Evolutionary conservation across 2,888 invertebrate genomes (phyloP), one percentile per base, ranked within the genome.

Genomic region (Synergus japonicus): DNA sequence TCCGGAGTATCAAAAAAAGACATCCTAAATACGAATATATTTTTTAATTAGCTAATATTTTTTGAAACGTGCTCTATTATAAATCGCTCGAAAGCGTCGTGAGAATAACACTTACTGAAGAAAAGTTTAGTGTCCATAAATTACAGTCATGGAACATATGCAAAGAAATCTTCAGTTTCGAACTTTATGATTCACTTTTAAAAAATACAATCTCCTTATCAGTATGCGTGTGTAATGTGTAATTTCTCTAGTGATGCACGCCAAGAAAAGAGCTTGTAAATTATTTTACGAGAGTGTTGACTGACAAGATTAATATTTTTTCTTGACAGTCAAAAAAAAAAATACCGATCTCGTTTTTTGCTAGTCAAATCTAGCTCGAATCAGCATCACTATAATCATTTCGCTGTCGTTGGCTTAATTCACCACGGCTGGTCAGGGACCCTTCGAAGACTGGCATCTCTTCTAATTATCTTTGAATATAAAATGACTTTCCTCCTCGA

Each of bases 401-500:
- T 49, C 69, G 29, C 13, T 69, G 46, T 29, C 29, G 29, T 46
- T 22, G 29, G 37, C n/a, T 73, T 73, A 54, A 54, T 73, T 73
- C 15, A n/a, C 37, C 54, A 37, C 37, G 10, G 49, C 9, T 73
- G 69, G 69, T 49, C 69, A 46, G 22, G 54, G 37, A 73, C 73
- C 73, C 49, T 73, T 73, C 73, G n/a, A 73, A 37, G 37, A 37
- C 73, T 73, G 29, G 73, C 73, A 73, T 73, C 73, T 37, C 73
- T 54, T 54, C 54, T 73, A 73, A 73, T 73, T 73, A 73, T 73
- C 73, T 73, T 73, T 73, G 73, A 73, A 73, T 73, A 73, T 54
- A 73, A 73, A 73, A 73, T 73, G 73, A 73, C 73, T 73, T 29
- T 22, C n/a, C 73, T 73, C 73, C 73, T 73, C 69, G 69, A 73